Base-by-base conservation (phyloP, 2,113 vertebrate genomes). In the Euleptes europaea region DNA sequence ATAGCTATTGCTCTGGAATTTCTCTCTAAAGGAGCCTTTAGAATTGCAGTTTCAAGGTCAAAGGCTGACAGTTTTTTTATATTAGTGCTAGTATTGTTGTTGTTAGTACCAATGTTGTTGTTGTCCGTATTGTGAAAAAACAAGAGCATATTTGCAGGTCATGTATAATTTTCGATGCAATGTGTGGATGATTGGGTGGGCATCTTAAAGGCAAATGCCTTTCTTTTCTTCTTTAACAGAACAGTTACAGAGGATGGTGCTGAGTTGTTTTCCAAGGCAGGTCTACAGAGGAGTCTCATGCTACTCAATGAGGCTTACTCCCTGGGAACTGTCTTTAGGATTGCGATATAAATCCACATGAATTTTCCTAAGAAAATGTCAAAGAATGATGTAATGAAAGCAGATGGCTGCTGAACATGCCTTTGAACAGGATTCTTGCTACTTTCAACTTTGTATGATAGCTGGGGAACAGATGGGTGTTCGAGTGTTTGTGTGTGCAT, bases 341-440 rank as follows among this genome's bases (percentile, higher is more conserved):
- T 23, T 57, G 54, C 54, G 23, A 17, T 57, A 57, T 23, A 23
- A 23, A 57, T 57, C 19, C 28, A 63, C 51, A 47, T 54, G 66
- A 71, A 72, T 78, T 60, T 85, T 79, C 84, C 54, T n/a, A 72
- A 40, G 76, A 51, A 84, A 73, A 74, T 80, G 57, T 44, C 78
- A 66, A 51, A 66, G 21, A 8, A n/a, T 38, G 54, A 66, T 51
- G 23, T 74, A 42, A 66, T 21, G 5, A 72, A 84, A 38, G 42
- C 77, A 80, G 69, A 72, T 85, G 33, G n/a, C 77, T n/a, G 42
- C 66, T 33, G 14, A 15, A 9, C 44, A 73, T 19, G 44, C 2
- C 33, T 65, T 60, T 54, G 13, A 54, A 51, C n/a, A 51, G n/a
- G 33, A 67, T 54, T 47, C 47, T 42, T 84, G 60, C 44, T 77